Base-by-base conservation (phyloP, 2,797 vertebrate species). In the Argentina silus region DNA sequence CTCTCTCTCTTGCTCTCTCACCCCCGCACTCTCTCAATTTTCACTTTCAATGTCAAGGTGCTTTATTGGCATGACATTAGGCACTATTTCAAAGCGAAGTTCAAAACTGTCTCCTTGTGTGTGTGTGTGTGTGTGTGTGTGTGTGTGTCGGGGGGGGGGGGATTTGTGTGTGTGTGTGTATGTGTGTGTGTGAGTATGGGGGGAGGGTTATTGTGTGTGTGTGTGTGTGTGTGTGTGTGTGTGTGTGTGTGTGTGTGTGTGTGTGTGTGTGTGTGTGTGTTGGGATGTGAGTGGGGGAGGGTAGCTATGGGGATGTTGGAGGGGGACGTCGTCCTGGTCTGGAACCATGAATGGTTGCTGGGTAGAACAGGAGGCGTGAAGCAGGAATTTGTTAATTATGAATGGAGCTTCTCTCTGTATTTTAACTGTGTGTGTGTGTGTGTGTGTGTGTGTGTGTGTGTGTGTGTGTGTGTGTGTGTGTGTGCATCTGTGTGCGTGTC, bases 361-460 rank as follows among this genome's bases (percentile, higher is more conserved):
- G 90, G 92, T 91, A 91, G 86, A 92, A 90, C 81, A 85, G 85
- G 86, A 90, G 85, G 85, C 72, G 74, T 76, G 83, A 88, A 80
- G 84, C 76, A 92, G 89, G 91, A 92, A 93, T 93, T 91, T 93
- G 91, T 93, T 93, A 92, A 93, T 92, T 92, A 92, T 93, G 91
- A 93, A 93, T 93, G 90, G 90, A 89, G 78, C 79, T 83, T 85
- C 88, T 91, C 79, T 87, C 70, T 81, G 53, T 77, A 53, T n/a
- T 71, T 60, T 67, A 79, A 10, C 19, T 8, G 61, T 73, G 72
- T 78, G 60, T 47, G 12, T 17, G 47, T 74, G 43, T 70, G 72
- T 19, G 50, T 45, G 23, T 44, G 11, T 47, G 53, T 67, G 21
- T 79, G 66, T 72, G 61, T 80, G 19, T 82, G 59, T 74, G 62